Percentiles rank a stretch among this genome's conserved stretches.
phyloP scores from a whole-genome alignment of 2,797 vertebrate species.

The Danio choprae region DNA sequence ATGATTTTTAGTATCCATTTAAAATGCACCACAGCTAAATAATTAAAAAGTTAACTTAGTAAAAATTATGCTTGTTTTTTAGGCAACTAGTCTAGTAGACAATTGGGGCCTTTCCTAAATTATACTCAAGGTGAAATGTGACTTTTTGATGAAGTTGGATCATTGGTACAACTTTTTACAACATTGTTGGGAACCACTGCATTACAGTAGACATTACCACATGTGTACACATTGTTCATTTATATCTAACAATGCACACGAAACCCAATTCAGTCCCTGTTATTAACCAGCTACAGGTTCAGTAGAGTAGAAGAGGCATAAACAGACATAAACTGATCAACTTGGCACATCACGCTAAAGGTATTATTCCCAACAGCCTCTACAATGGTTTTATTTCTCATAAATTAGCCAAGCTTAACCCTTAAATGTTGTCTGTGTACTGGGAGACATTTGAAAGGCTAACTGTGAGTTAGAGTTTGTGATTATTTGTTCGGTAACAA shows the following conservation, averaged over 20 bases:
- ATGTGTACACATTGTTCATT: constrained; percentile 21
- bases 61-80: no score
- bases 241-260: constrained; percentile 11
- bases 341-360: constrained; percentile 39
- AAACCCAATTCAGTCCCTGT: constrained; percentile 25
- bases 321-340: constrained; percentile 18
- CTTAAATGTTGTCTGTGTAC: constrained; percentile 21
- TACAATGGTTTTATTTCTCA: constrained; percentile 16
- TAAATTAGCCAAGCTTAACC: constrained; percentile 35
- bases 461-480: not conserved
- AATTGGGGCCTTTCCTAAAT: no score
- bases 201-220: constrained; percentile 17
- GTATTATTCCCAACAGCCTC: constrained; percentile 32
- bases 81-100: no score
- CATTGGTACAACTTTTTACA: not conserved
- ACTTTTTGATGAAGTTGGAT: not conserved
- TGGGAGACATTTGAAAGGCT: not conserved
- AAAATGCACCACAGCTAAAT: not conserved
- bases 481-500: not conserved
- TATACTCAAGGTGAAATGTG: no score
- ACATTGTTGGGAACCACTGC: not conserved
- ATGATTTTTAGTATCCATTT: not conserved
- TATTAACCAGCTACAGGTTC: constrained; percentile 25
- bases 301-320: constrained; percentile 29
- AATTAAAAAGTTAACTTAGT: not conserved